Conservation (phyloP, 2,888 invertebrate species). For the Epirrhoe tristata region DNA sequence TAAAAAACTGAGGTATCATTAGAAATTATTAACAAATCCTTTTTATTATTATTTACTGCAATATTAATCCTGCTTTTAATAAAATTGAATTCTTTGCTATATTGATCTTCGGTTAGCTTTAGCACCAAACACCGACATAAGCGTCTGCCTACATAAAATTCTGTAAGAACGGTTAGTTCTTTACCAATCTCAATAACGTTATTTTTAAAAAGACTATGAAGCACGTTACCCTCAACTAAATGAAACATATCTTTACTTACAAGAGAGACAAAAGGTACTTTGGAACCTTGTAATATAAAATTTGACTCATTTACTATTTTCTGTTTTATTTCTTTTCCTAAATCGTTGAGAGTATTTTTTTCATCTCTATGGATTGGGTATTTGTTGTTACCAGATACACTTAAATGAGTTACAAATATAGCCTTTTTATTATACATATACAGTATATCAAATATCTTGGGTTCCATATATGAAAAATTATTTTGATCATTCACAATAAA, state of each 20-base stretch:
- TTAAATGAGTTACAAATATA: slow-evolving; percentile 9
- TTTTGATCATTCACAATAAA: background rate
- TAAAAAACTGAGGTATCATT: slow-evolving; percentile 6
- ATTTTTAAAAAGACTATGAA: slow-evolving; percentile 12
- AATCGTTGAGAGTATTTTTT: slow-evolving; percentile 10
- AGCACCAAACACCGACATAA: slow-evolving; percentile 12
- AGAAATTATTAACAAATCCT: slow-evolving; percentile 19
- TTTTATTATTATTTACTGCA: background rate
- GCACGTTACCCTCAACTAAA: slow-evolving; percentile 10
- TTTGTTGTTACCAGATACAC: background rate
- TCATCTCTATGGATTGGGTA: slow-evolving; percentile 4
- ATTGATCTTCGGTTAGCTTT: slow-evolving; percentile 1
- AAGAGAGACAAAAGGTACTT: slow-evolving; percentile 14
- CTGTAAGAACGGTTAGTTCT: background rate
- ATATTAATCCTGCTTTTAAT: background rate
- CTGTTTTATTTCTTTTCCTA: slow-evolving; percentile 3
- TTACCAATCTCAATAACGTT: slow-evolving; percentile 15
- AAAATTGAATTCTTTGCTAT: slow-evolving; percentile 12
- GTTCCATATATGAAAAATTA: background rate
- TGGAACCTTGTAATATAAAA: slow-evolving; percentile 18
- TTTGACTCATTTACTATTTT: background rate
- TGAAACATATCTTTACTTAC: slow-evolving; percentile 4
- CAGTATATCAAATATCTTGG: background rate
- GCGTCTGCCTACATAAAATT: slow-evolving; percentile 11
- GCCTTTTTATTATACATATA: background rate